Evolutionary conservation across 1,140 invertebrate genomes (phyloP).

Genomic region (Hestina assimilis): DNA sequence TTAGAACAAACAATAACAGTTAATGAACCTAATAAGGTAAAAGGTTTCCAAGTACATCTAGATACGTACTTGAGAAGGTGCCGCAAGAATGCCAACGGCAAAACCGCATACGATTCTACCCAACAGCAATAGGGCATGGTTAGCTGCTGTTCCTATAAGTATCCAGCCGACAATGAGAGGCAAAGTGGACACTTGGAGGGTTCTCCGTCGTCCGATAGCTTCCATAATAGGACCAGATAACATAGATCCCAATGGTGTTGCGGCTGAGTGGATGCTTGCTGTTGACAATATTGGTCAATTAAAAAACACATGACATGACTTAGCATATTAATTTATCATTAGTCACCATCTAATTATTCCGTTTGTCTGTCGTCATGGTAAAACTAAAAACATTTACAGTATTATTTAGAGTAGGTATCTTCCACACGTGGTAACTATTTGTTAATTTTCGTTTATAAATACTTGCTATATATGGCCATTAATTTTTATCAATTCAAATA

Average conservation of each 20-base stretch:
- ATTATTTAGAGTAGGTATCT: too few species aligned
- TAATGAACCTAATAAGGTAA: too few species aligned
- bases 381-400: too few species aligned
- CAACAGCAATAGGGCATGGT: conserved; percentile 79
- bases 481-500: too few species aligned
- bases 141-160: conserved; percentile 80
- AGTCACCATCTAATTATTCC: too few species aligned
- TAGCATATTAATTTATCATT: too few species aligned
- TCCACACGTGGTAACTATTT: too few species aligned
- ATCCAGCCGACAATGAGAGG: conserved; percentile 83
- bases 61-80: conserved; percentile 53
- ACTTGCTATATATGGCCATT: too few species aligned
- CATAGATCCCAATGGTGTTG: conserved; percentile 82
- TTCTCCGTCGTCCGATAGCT: conserved; percentile 79
- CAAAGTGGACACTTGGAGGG: conserved; percentile 79
- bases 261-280: conserved; percentile 84
- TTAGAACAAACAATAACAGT: too few species aligned
- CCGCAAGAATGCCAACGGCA: conserved; percentile 83
- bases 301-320: too few species aligned
- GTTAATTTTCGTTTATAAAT: too few species aligned
- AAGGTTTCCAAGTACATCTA: neutral
- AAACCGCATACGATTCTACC: conserved; percentile 84
- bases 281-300: conserved; percentile 32
- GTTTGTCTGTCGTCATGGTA: too few species aligned
- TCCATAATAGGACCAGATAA: conserved; percentile 83